These are phyloP conservation scores for Poeciliopsis retropinna DNA, from an alignment of 2,113 vertebrate genomes.

Conservation along the genomic window DNA sequence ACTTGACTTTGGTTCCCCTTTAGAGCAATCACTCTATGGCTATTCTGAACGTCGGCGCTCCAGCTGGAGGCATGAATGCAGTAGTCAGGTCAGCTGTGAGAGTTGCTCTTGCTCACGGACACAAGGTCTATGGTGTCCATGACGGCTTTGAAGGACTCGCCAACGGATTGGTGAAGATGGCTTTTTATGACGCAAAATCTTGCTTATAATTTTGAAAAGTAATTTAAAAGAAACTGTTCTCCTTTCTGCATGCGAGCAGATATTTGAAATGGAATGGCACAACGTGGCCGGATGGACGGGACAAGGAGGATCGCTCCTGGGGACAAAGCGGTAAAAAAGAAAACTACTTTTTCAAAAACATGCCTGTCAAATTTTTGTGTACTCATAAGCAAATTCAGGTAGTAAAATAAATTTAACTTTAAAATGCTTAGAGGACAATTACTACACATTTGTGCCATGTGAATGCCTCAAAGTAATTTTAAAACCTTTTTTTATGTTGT, in stretches of 20 bases:
- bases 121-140: constrained; percentile 86
- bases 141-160: constrained; percentile 92
- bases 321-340: constrained; percentile 91
- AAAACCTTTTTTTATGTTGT: neutral
- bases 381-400: no score
- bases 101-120: constrained; percentile 84
- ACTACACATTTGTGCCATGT: no score
- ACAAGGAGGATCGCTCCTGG: constrained; percentile 92
- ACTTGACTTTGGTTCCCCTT: neutral
- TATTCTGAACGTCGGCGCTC: constrained; percentile 93
- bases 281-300: constrained; percentile 94
- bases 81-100: constrained; percentile 89
- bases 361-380: no score
- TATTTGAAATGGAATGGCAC: constrained; percentile 88
- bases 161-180: constrained; percentile 82
- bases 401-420: no score
- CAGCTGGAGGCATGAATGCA: constrained; percentile 92
- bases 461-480: no score
- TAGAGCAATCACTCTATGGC: constrained; percentile 87
- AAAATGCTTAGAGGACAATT: no score
- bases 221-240: neutral
- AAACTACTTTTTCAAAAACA: no score
- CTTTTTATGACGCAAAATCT: neutral
- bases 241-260: constrained; percentile 64
- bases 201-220: neutral